Base-by-base conservation (phyloP, 2,113 vertebrate species). In the Aegypius monachus region DNA sequence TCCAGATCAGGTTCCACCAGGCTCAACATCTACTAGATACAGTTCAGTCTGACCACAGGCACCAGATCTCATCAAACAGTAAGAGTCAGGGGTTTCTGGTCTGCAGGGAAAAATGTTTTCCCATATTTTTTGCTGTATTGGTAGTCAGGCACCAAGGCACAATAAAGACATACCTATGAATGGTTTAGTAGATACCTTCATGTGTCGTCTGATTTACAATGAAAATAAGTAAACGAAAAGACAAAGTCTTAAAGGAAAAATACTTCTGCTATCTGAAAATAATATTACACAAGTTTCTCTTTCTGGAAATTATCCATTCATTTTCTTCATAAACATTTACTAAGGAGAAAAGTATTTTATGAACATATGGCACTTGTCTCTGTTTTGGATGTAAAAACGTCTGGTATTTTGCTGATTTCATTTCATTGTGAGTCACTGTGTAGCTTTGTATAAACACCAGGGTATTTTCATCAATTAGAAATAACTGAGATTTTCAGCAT, bases 301-400 rank as follows among this genome's bases (percentile, higher is more conserved):
- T 96, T 97, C 96, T 95, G 94, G 95, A 86, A 97, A 95, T 75
- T 88, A 90, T 96, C 95, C 97, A 97, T 97, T 96, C 85, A 77
- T 95, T 98, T 95, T 96, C 93, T 97, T 97, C 95, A 97, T 97
- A 98, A 98, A 98, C 97, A 98, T 98, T 98, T 98, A 95, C 97
- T 98, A 98, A 98, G 98, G 87, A 97, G 94, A 96, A 98, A 98
- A 98, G 91, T 98, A 98, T 98, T 98, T 97, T 98, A 96, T 97
- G 98, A 98, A 96, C 98, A 98, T 98, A 98, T 98, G 98, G 98
- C 96, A 97, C 74, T 83, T 97, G 98, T 98, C 98, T 98, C 97
- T 98, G 97, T 97, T 98, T 98, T 98, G 98, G 98, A 98, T 97
- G 97, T 97, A 98, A 98, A 98, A 98, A 97, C 96, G 97, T 98